A percentile compares a stretch with the other conserved stretches of the same genome.
These are phyloP conservation scores for Propithecus deckenii DNA, from an alignment of 2,797 vertebrate genomes.

Conservation along the genomic window DNA sequence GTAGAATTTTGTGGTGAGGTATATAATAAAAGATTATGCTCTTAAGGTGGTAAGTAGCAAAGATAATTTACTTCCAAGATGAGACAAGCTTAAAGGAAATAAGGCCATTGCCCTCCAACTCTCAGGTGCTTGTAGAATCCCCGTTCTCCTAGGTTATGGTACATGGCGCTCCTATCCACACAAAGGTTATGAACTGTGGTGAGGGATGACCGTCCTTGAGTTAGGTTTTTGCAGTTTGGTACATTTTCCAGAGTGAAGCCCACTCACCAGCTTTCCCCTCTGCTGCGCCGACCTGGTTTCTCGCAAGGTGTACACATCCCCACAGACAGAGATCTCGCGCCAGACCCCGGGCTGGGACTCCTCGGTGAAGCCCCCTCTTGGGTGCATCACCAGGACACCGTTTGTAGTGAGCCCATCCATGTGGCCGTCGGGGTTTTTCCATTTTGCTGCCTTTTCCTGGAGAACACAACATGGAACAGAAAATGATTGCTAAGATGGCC, in stretches of 20 bases:
- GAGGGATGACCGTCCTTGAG: fast-evolving
- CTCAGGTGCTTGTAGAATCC: background rate
- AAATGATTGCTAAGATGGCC: background rate
- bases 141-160: background rate
- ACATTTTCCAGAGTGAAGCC: background rate
- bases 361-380: constrained; percentile 95
- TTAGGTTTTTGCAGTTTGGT: background rate
- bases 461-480: constrained; percentile 42
- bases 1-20: background rate
- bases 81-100: background rate
- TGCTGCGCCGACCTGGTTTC: constrained; percentile 98
- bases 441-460: constrained; percentile 99
- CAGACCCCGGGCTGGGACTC: constrained; percentile 97
- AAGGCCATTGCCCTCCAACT: background rate
- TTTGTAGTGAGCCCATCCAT: constrained; percentile 99
- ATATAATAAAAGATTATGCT: background rate
- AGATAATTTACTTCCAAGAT: background rate
- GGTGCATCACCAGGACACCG: constrained; percentile 98
- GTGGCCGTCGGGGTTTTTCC: constrained; percentile 99
- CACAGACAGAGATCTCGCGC: constrained; percentile 98
- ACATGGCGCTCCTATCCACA: fast-evolving
- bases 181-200: background rate
- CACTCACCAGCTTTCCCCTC: constrained; percentile 93
- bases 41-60: background rate
- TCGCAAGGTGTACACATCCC: constrained; percentile 97